These are phyloP conservation scores for Leptobrachium ailaonicum DNA, from an alignment of 2,113 vertebrate genomes.

Conservation along the genomic window DNA sequence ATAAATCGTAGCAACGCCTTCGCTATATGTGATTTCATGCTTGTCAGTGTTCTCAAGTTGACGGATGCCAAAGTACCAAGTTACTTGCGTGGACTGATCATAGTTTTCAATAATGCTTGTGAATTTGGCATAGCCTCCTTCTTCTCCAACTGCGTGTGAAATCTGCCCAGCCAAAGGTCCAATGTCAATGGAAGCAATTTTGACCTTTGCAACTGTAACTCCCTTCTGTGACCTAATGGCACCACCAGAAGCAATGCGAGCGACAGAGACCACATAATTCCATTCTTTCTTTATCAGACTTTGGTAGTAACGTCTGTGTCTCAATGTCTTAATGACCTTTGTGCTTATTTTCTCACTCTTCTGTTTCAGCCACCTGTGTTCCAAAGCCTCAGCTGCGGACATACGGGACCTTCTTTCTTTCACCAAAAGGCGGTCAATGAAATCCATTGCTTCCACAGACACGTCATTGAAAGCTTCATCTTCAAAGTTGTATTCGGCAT, in stretches of 20 bases:
- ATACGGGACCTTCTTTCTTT: conserved; percentile 95
- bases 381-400: conserved; percentile 89
- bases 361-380: conserved; percentile 86
- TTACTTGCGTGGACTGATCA: conserved; percentile 90
- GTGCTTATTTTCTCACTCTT: conserved; percentile 79
- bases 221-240: conserved; percentile 89
- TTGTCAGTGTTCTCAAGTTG: conserved; percentile 88
- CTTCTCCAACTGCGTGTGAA: conserved; percentile 76
- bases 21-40: conserved; percentile 90
- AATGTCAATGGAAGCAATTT: conserved; percentile 93
- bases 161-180: conserved; percentile 89
- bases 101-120: conserved; percentile 93
- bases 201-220: conserved; percentile 87
- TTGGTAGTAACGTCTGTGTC: conserved; percentile 94
- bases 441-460: conserved; percentile 89
- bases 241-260: conserved; percentile 88
- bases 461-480: conserved; percentile 90
- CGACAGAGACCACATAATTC: conserved; percentile 88
- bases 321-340: conserved; percentile 82
- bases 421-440: conserved; percentile 88
- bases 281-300: conserved; percentile 89
- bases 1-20: conserved; percentile 87
- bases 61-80: conserved; percentile 95
- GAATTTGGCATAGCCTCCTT: conserved; percentile 84
- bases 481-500: conserved; percentile 91